Evolutionary conservation across 2,113 vertebrate genomes (phyloP).

Genomic region (Ageneiosus marmoratus): DNA sequence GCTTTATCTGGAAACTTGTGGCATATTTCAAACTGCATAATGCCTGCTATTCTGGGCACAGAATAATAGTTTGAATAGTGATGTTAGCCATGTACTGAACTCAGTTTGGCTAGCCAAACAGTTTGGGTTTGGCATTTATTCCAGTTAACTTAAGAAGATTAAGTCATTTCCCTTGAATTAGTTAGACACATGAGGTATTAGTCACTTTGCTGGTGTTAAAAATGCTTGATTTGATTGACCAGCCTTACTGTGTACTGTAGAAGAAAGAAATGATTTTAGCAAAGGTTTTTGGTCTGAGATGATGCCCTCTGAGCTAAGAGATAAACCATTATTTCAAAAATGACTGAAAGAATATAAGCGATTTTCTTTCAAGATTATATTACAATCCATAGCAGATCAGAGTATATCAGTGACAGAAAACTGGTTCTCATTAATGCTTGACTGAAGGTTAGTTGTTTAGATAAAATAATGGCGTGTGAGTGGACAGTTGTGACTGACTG

Average conservation of each 20-base stretch:
- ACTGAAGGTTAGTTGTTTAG: not conserved
- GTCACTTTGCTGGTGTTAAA: constrained; percentile 13
- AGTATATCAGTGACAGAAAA: constrained; percentile 2
- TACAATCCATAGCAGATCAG: not conserved
- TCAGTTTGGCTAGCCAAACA: not conserved
- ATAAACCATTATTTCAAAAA: not conserved
- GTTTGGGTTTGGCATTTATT: not conserved
- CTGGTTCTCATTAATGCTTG: not conserved
- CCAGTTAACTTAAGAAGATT: not conserved
- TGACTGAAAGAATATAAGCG: not conserved
- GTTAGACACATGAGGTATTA: constrained; percentile 3
- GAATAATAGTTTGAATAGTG: not conserved
- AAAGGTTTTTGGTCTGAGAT: not conserved
- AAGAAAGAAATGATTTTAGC: constrained; percentile 2
- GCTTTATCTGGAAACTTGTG: not conserved
- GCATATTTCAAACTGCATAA: not conserved
- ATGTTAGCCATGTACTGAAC: constrained; percentile 6
- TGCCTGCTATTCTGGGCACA: not conserved
- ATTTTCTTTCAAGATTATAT: not conserved
- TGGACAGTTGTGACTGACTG: not conserved
- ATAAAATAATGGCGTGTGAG: not conserved
- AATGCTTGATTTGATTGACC: constrained; percentile 15
- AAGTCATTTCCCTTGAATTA: not conserved
- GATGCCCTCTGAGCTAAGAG: not conserved
- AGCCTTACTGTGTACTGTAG: constrained; percentile 2